These are phyloP conservation scores for Drosophila barbarae DNA, from an alignment of 2,888 invertebrate genomes.

Conservation along the genomic window DNA sequence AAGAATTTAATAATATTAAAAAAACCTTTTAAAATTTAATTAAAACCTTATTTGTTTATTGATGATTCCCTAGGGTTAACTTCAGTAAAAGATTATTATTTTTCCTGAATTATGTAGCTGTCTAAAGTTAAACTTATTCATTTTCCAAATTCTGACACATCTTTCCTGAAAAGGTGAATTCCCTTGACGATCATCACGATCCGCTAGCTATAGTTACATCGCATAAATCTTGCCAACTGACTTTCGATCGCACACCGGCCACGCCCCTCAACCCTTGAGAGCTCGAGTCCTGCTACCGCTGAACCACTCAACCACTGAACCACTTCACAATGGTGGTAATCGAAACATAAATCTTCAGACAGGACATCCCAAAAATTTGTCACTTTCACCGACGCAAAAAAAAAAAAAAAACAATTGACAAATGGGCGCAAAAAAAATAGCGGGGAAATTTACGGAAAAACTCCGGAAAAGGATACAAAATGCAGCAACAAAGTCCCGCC, in stretches of 20 bases:
- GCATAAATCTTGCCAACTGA: constrained; percentile 29
- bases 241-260: constrained; percentile 27
- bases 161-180: neutral
- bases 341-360: constrained; percentile 56
- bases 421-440: constrained; percentile 59
- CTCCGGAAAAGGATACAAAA: constrained; percentile 12
- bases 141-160: neutral
- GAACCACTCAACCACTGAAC: constrained; percentile 53
- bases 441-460: constrained; percentile 43
- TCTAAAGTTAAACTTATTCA: neutral
- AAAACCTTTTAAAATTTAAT: neutral
- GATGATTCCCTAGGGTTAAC: neutral
- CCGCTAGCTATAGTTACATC: neutral
- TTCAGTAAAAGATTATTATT: neutral
- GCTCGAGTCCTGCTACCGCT: constrained; percentile 23
- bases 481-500: constrained; percentile 15
- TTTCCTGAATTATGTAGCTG: too few relatives aligned
- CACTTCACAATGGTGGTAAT: constrained; percentile 56
- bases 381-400: constrained; percentile 57
- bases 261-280: constrained; percentile 61
- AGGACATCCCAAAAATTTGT: constrained; percentile 59
- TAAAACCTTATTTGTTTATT: too few relatives aligned
- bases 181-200: constrained; percentile 21
- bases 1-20: neutral
- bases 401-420: constrained; percentile 58